These are phyloP conservation scores for Bucco capensis DNA, from an alignment of 2,113 vertebrate species.

Conservation along the genomic window DNA sequence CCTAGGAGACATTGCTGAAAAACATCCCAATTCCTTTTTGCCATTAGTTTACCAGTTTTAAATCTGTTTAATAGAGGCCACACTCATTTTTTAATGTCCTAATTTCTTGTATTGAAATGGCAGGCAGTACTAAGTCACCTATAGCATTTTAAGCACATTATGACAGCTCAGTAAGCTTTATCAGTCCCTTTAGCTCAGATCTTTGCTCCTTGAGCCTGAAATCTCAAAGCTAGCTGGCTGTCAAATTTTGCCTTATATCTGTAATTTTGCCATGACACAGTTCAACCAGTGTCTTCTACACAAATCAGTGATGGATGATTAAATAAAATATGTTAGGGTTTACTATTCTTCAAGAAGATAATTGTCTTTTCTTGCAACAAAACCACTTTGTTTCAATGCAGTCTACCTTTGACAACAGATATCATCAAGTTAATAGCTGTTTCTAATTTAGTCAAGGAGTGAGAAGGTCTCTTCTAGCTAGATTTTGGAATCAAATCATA, in stretches of 20 bases:
- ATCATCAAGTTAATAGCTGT: neutral
- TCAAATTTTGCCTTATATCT: neutral
- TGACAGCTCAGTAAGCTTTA: neutral
- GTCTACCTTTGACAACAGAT: neutral
- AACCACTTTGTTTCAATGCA: neutral
- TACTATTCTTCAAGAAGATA: no score
- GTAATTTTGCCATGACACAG: neutral
- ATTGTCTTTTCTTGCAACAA: neutral
- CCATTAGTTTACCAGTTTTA: slow-evolving; percentile 25
- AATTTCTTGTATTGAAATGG: neutral
- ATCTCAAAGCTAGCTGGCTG: neutral
- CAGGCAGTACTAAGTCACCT: neutral
- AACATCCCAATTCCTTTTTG: neutral
- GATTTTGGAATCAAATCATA: neutral
- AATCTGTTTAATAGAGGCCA: neutral
- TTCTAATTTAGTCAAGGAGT: neutral
- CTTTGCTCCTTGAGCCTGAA: neutral
- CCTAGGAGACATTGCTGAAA: neutral
- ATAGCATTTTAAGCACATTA: neutral
- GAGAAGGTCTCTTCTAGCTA: neutral
- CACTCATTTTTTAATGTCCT: neutral
- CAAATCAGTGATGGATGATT: neutral
- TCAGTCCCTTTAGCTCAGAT: neutral
- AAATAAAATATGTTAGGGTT: neutral
- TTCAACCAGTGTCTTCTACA: neutral